Evolutionary conservation across 2,113 vertebrate species (phyloP), one percentile per base, ranked within the genome.

Genomic region (Ailuropoda melanoleuca): DNA sequence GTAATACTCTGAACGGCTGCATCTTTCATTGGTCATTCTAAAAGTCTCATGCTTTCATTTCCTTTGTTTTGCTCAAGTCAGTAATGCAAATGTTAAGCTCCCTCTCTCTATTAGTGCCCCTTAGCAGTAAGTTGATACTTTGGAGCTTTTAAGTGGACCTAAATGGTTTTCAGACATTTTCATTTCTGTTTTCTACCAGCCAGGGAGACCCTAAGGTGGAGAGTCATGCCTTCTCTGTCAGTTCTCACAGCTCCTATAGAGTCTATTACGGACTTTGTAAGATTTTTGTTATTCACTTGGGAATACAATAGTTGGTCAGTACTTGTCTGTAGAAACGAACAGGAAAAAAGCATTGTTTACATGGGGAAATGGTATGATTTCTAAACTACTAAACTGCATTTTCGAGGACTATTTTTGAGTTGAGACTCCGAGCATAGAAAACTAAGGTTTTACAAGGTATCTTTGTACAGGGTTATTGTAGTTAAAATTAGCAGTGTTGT

Each of bases 121-220:
- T 96, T 98, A 93, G 97, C 96, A 97, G 97, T 97, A 97, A 98
- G 70, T 90, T 97, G 97, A 97, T 97, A 96, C 97, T 97, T 81
- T 24, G 58, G 91, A 95, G 98, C 95, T 98, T 95, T 97, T 97
- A 98, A 97, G 95, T 97, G 93, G 95, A 75, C 89, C 91, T 97
- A 98, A 97, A 95, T 97, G 97, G 93, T 97, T 97, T 97, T 97
- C 72, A 97, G 55, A n/a, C 95, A 89, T 97, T 94, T 95, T 97
- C 93, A 77, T 97, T 98, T 98, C 88, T 97, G 88, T 83, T 97
- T 96, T 92, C 66, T 43, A 26, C 77, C 68, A 90, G 85, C 60
- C 8, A 88, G 58, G 84, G 94, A 96, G 87, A 95, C 96, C 95
- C 80, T 90, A 53, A 92, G 97, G 84, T 94, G 39, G 50, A 53